Evolutionary conservation across 2,113 vertebrate genomes (phyloP).

Genomic region (Alosa alosa): DNA sequence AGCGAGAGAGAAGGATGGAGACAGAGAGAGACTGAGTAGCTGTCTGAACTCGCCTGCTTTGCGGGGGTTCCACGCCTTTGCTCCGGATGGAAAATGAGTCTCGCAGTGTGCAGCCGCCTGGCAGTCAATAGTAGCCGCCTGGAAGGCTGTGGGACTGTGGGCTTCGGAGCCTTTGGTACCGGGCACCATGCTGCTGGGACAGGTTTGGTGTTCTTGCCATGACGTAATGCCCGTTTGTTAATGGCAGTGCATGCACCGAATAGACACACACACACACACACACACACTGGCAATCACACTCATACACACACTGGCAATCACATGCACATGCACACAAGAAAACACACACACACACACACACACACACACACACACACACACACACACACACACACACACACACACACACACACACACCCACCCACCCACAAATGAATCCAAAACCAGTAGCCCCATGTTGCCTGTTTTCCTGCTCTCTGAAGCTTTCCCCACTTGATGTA

Average conservation of each 20-base stretch:
- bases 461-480: not conserved
- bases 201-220: not conserved
- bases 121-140: constrained; percentile 9
- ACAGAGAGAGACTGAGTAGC: not conserved
- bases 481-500: not conserved
- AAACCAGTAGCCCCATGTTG: not conserved
- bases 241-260: not conserved
- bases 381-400: not conserved
- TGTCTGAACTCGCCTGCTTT: constrained; percentile 4
- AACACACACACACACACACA: not conserved
- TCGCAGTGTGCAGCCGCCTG: not conserved
- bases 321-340: not conserved
- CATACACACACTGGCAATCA: not conserved
- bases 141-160: not conserved
- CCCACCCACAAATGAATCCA: not conserved
- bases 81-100: constrained; percentile 15
- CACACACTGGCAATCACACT: not conserved
- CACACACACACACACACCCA: not conserved
- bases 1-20: not conserved
- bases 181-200: constrained; percentile 5
- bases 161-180: not conserved
- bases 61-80: not conserved
- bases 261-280: not conserved
- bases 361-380: not conserved
- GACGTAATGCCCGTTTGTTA: constrained; percentile 5